These are phyloP conservation scores for Pseudonaja textilis DNA, from an alignment of 2,113 vertebrate genomes.

Conservation along the genomic window DNA sequence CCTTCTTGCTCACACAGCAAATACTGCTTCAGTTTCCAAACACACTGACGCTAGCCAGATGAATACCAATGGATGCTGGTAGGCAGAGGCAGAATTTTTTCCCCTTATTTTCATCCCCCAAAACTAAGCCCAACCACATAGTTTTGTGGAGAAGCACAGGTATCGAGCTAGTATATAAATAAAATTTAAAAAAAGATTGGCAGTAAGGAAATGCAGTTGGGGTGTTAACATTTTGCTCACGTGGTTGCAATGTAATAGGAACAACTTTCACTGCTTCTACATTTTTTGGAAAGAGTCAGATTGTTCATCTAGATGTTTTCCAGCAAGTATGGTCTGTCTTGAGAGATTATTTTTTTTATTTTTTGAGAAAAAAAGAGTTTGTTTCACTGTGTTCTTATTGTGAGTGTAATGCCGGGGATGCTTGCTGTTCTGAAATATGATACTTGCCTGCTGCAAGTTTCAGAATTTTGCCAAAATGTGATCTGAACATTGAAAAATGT, in stretches of 20 bases:
- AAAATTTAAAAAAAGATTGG: too few relatives aligned
- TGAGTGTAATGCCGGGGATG: neutral
- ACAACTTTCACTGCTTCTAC: slow-evolving; percentile 2
- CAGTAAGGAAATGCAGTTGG: too few relatives aligned
- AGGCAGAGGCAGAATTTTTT: too few relatives aligned
- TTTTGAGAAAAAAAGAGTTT: neutral
- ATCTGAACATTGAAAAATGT: slow-evolving; percentile 2
- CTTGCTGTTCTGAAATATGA: neutral
- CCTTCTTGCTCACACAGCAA: too few relatives aligned
- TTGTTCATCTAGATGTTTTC: neutral
- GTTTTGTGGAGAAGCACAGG: too few relatives aligned
- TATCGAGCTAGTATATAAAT: too few relatives aligned
- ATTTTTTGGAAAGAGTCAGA: neutral
- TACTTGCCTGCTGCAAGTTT: neutral
- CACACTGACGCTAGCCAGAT: too few relatives aligned
- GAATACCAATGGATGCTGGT: too few relatives aligned
- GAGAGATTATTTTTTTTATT: neutral
- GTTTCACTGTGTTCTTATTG: neutral
- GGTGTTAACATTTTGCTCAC: too few relatives aligned
- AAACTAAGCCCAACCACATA: too few relatives aligned
- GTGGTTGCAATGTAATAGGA: neutral
- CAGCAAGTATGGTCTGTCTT: neutral
- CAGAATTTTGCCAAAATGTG: neutral
- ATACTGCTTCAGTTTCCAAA: too few relatives aligned
- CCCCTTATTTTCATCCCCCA: too few relatives aligned